Evolutionary conservation across 2,113 vertebrate species (phyloP).

Genomic region (Epinephelus cyanopodus): DNA sequence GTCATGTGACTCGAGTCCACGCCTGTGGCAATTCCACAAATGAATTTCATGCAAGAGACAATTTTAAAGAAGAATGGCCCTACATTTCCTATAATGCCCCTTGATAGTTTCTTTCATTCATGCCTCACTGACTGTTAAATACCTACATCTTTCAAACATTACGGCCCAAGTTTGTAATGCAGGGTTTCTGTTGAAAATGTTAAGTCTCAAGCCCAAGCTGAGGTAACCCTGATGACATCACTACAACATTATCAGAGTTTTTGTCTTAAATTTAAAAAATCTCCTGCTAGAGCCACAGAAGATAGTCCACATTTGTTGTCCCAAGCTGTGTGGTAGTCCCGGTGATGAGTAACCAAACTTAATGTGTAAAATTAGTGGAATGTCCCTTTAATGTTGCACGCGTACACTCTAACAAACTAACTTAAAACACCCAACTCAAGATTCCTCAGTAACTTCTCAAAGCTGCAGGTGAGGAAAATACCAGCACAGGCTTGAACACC

Average conservation of each 20-base stretch:
- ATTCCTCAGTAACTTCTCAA: neutral
- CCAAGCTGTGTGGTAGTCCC: neutral
- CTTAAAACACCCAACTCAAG: neutral
- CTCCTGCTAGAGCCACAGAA: neutral
- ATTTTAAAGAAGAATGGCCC: neutral
- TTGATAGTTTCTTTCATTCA: neutral
- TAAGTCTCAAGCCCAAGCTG: neutral
- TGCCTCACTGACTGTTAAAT: neutral
- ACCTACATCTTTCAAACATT: neutral
- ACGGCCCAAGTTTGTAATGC: neutral
- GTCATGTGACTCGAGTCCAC: too few relatives aligned
- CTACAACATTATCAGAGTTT: neutral
- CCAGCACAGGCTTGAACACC: constrained; percentile 25
- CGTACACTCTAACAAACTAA: neutral
- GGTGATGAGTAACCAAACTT: neutral
- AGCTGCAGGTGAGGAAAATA: neutral
- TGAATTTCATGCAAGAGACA: neutral
- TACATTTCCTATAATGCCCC: constrained; percentile 3
- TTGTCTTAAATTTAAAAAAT: neutral
- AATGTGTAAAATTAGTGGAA: neutral
- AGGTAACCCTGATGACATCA: neutral
- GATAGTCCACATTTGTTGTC: neutral
- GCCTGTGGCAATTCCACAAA: neutral
- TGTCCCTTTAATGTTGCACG: neutral
- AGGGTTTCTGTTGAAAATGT: neutral